Percentiles rank a stretch among this genome's conserved stretches.
Evolutionary conservation across 2,888 invertebrate genomes (phyloP).

Genomic region (Chironomus tentans): DNA sequence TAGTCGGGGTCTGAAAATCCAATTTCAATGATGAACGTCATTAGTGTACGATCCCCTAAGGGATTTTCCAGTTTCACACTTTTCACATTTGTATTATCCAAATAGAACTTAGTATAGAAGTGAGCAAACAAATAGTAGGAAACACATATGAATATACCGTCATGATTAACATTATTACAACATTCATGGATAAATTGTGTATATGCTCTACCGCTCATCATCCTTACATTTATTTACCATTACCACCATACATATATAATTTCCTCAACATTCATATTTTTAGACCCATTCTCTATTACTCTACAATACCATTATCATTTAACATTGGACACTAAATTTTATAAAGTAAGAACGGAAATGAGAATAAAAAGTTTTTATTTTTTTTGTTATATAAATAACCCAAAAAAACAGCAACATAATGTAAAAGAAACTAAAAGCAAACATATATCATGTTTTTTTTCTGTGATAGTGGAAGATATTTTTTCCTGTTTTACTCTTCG

Average conservation of each 20-base stretch:
- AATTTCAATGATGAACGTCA: no score
- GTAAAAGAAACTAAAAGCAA: not conserved
- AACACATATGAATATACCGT: not conserved
- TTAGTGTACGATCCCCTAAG: no score
- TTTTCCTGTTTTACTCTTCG: not conserved
- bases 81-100: not conserved
- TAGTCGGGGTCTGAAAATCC: no score
- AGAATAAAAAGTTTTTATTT: conserved; percentile 11
- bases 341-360: conserved; percentile 6
- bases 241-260: not conserved
- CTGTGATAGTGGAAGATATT: not conserved
- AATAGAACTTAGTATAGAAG: not conserved
- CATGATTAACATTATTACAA: conserved; percentile 9
- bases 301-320: no score
- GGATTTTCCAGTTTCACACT: not conserved
- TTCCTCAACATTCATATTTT: no score
- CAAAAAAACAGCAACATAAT: not conserved
- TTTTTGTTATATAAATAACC: not conserved
- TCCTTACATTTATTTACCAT: not conserved
- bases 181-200: not conserved
- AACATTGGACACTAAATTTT: no score
- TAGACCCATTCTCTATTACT: not conserved
- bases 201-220: not conserved
- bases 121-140: not conserved
- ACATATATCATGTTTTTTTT: conserved; percentile 16